Conservation (phyloP, 2,888 invertebrate species). For the Stomorhina lunata region DNA sequence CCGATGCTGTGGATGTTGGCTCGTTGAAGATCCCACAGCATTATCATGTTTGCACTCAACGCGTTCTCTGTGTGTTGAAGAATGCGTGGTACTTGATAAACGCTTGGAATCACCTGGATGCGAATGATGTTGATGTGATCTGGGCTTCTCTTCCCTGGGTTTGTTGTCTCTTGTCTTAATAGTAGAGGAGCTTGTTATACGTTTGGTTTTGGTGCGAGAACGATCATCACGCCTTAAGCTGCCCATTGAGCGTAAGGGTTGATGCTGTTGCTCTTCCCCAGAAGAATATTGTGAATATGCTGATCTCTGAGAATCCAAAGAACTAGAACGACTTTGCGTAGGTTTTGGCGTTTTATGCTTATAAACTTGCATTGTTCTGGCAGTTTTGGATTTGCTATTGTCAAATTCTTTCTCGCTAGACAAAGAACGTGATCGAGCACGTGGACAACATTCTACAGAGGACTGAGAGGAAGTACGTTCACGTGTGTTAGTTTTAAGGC, state of each 20-base stretch:
- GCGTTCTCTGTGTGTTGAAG: slow-evolving; percentile 71
- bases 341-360: slow-evolving; percentile 44
- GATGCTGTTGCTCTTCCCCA: slow-evolving; percentile 69
- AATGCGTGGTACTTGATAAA: slow-evolving; percentile 70
- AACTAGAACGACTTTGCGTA: slow-evolving; percentile 72
- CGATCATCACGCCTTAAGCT: slow-evolving; percentile 69
- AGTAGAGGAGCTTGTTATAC: slow-evolving; percentile 66
- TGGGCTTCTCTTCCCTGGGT: slow-evolving; percentile 57
- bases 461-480: slow-evolving; percentile 77
- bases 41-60: slow-evolving; percentile 69
- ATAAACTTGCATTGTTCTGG: slow-evolving; percentile 37
- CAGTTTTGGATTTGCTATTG: slow-evolving; percentile 59
- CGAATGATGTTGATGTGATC: slow-evolving; percentile 40
- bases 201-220: slow-evolving; percentile 72
- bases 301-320: slow-evolving; percentile 72
- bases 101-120: slow-evolving; percentile 50
- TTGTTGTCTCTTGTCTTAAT: slow-evolving; percentile 56
- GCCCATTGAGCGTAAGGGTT: slow-evolving; percentile 37
- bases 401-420: slow-evolving; percentile 71
- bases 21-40: slow-evolving; percentile 40
- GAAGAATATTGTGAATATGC: slow-evolving; percentile 72
- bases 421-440: slow-evolving; percentile 73
- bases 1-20: slow-evolving; percentile 52
- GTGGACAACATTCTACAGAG: slow-evolving; percentile 76
- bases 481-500: slow-evolving; percentile 52